Conservation (phyloP, 2,113 vertebrate species). For the Mystacornis crossleyi region DNA sequence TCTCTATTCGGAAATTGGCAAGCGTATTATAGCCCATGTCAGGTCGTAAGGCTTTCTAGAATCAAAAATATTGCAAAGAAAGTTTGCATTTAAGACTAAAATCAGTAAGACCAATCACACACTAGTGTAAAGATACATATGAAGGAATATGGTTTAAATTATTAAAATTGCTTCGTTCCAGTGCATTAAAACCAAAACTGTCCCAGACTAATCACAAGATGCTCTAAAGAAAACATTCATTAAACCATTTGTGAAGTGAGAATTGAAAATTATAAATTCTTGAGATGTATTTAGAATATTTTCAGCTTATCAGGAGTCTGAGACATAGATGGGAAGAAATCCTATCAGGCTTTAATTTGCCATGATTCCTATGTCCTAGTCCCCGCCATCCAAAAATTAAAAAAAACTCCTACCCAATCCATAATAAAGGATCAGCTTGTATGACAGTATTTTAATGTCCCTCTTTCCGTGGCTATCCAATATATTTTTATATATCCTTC, state of each 20-base stretch:
- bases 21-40: slow-evolving; percentile 95
- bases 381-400: neutral
- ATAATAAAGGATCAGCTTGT: neutral
- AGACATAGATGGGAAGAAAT: neutral
- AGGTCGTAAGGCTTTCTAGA: slow-evolving; percentile 89
- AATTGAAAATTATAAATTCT: neutral
- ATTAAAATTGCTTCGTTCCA: neutral
- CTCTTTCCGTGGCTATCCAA: neutral
- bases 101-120: neutral
- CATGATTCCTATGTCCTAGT: neutral
- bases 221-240: neutral
- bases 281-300: neutral
- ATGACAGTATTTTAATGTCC: neutral
- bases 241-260: neutral
- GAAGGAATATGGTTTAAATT: neutral
- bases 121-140: neutral
- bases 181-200: neutral
- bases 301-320: neutral
- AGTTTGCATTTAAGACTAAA: neutral
- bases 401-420: neutral
- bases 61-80: slow-evolving; percentile 19
- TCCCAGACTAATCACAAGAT: neutral
- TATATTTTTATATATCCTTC: neutral
- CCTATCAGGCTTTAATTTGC: neutral
- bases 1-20: slow-evolving; percentile 95